Evolutionary conservation across 2,113 vertebrate species (phyloP).

Genomic region (Maccullochella peelii): DNA sequence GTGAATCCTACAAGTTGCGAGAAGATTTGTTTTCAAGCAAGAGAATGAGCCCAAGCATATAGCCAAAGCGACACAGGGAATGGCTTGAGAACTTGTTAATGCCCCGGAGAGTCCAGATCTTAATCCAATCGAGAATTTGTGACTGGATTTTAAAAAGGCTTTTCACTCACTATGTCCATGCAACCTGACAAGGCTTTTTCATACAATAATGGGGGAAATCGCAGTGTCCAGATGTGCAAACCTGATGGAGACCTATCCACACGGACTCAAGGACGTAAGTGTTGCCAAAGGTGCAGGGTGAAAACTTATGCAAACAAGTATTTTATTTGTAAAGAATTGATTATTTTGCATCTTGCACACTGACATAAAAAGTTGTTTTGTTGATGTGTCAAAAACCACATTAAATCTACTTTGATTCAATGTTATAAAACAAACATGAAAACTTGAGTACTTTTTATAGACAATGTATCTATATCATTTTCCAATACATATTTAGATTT

Average conservation of each 20-base stretch:
- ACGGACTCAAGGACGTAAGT: not conserved
- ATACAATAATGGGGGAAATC: not conserved
- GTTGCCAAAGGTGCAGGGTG: not conserved
- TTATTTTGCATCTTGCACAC: not conserved
- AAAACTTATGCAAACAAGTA: not conserved
- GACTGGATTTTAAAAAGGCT: not conserved
- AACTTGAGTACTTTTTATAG: not conserved
- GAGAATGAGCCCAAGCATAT: not conserved
- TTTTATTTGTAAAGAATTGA: not conserved
- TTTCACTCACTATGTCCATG: not conserved
- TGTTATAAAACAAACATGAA: not conserved
- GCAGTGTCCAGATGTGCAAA: not conserved
- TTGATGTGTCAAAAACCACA: not conserved
- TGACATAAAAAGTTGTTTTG: not conserved
- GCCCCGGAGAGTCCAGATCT: not conserved
- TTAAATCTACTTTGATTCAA: slow-evolving; percentile 1
- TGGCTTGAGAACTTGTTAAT: not conserved
- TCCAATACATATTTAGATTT: not conserved
- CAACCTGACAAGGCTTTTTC: not conserved
- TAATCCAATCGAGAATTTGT: not conserved
- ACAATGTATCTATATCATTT: not conserved
- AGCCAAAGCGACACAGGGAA: not conserved
- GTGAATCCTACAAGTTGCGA: not conserved
- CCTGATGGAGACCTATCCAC: not conserved
- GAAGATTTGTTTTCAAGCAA: no score